phyloP scores from a whole-genome alignment of 2,113 vertebrate genomes.

The Lophochroa leadbeateri region DNA sequence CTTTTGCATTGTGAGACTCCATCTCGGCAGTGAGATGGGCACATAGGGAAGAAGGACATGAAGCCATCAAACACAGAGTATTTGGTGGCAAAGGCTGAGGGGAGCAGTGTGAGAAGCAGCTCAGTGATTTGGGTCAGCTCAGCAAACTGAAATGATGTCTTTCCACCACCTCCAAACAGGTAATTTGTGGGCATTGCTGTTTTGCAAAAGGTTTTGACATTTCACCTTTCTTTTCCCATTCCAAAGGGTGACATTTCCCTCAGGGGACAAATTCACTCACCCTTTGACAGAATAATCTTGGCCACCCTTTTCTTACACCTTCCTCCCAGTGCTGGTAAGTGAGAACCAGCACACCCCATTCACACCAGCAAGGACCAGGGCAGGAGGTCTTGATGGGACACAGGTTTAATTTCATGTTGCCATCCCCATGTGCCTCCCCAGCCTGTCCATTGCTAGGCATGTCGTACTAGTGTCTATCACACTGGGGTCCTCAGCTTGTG shows the following conservation, averaged over 20 bases:
- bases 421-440: not conserved
- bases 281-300: not conserved
- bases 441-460: accelerated
- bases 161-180: not conserved
- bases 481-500: not conserved
- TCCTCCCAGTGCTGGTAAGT: not conserved
- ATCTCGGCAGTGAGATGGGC: not conserved
- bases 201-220: conserved; percentile 39
- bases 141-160: not conserved
- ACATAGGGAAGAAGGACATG: not conserved
- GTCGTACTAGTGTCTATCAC: not conserved
- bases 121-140: not conserved
- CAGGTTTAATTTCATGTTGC: not conserved
- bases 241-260: not conserved
- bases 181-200: not conserved
- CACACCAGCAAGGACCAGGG: not conserved
- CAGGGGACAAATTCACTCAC: not conserved
- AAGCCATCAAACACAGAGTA: not conserved
- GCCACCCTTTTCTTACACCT: not conserved
- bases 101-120: not conserved
- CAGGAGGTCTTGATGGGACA: not conserved
- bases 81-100: not conserved
- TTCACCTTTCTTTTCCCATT: not conserved
- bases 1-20: not conserved
- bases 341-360: not conserved